These are phyloP conservation scores for Semnopithecus entellus DNA, from an alignment of 2,113 vertebrate genomes.

Conservation along the genomic window DNA sequence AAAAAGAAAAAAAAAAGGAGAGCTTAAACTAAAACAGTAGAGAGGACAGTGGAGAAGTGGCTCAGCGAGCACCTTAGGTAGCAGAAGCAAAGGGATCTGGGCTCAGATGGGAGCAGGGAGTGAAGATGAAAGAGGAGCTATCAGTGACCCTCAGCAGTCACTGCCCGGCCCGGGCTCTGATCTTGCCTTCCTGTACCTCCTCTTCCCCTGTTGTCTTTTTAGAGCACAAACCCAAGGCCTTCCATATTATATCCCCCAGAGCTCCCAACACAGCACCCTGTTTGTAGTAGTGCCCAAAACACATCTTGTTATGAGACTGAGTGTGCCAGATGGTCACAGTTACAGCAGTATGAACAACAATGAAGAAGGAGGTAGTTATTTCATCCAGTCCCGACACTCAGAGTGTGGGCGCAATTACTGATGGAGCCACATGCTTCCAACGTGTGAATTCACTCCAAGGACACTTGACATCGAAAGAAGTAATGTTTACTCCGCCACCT, in stretches of 20 bases:
- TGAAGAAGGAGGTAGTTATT: neutral
- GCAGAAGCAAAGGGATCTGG: neutral
- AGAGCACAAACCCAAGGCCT: neutral
- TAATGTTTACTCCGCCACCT: fast-evolving
- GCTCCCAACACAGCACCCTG: neutral
- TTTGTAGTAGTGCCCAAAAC: neutral
- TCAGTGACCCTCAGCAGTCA: fast-evolving
- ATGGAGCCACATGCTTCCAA: neutral
- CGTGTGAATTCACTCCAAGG: neutral
- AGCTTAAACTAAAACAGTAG: neutral
- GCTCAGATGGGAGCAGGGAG: neutral
- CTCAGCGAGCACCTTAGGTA: too few species aligned
- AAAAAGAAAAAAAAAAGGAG: neutral
- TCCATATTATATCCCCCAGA: neutral
- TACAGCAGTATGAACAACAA: neutral
- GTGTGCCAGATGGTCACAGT: neutral
- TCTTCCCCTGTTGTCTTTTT: neutral
- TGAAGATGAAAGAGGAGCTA: fast-evolving
- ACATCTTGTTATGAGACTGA: neutral
- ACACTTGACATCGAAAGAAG: neutral
- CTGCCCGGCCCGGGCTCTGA: neutral
- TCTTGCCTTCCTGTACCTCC: neutral
- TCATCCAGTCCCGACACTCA: neutral
- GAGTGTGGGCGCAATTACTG: neutral
- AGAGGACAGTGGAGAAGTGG: neutral